Evolutionary conservation across 2,797 vertebrate genomes (phyloP).

Genomic region (Sebastiscus albofasciatus): DNA sequence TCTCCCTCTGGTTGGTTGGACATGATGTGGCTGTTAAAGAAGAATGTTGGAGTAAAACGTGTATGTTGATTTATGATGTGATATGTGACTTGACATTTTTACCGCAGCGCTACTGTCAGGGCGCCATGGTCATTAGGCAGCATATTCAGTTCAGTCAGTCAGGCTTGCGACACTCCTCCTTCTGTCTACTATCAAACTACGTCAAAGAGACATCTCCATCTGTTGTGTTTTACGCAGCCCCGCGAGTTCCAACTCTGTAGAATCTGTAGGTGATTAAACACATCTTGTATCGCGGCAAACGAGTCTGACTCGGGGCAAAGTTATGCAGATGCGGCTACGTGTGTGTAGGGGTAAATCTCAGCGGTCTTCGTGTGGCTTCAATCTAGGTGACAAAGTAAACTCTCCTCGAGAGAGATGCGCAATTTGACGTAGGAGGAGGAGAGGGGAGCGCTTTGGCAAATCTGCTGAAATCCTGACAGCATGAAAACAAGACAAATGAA

Average conservation of each 20-base stretch:
- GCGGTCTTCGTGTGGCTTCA: neutral
- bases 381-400: constrained; percentile 18
- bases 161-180: constrained; percentile 26
- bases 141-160: constrained; percentile 39
- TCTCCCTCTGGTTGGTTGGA: constrained; percentile 44
- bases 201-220: constrained; percentile 56
- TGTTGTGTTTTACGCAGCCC: constrained; percentile 54
- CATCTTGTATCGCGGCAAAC: constrained; percentile 34
- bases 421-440: neutral
- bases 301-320: neutral
- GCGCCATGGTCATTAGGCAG: constrained; percentile 63
- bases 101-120: constrained; percentile 65
- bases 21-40: constrained; percentile 38
- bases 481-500: constrained; percentile 36
- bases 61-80: constrained; percentile 55
- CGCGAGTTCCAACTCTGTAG: constrained; percentile 31
- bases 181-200: constrained; percentile 51
- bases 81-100: constrained; percentile 56
- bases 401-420: neutral
- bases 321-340: neutral
- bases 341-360: constrained; percentile 5
- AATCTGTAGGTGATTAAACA: constrained; percentile 60
- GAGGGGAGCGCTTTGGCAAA: neutral
- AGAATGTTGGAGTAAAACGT: constrained; percentile 46
- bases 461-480: constrained; percentile 4